Evolutionary conservation across 2,797 vertebrate genomes (phyloP).

Genomic region (Hirundo rustica): DNA sequence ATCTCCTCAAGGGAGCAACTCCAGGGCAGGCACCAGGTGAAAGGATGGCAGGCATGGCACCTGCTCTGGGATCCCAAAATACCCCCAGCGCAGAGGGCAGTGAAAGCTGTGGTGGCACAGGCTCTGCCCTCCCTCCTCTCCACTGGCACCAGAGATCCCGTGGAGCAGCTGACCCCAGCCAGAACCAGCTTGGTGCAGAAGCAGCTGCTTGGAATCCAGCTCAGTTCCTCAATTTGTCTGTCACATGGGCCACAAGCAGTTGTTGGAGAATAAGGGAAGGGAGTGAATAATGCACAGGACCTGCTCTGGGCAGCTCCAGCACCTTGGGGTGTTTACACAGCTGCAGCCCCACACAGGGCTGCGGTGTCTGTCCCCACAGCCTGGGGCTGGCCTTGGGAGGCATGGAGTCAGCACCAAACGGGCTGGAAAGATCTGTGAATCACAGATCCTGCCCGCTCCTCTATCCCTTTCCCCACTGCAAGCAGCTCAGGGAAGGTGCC

Average conservation of each 20-base stretch:
- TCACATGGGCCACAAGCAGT: not conserved
- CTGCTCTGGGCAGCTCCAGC: not conserved
- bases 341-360: not conserved
- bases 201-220: not conserved
- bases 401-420: not conserved
- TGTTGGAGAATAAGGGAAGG: not conserved
- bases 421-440: not conserved
- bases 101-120: fast-evolving
- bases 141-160: not conserved
- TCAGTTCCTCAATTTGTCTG: not conserved
- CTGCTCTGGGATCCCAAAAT: not conserved
- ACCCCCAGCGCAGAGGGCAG: not conserved
- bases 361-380: not conserved
- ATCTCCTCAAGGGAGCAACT: not conserved
- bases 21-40: not conserved
- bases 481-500: not conserved
- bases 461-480: not conserved
- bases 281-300: not conserved
- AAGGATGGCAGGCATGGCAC: not conserved
- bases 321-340: not conserved
- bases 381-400: not conserved
- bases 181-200: not conserved
- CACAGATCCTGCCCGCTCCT: not conserved
- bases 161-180: not conserved
- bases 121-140: not conserved